Evolutionary conservation across 2,797 vertebrate species (phyloP).

Genomic region (Eleutherodactylus coqui): DNA sequence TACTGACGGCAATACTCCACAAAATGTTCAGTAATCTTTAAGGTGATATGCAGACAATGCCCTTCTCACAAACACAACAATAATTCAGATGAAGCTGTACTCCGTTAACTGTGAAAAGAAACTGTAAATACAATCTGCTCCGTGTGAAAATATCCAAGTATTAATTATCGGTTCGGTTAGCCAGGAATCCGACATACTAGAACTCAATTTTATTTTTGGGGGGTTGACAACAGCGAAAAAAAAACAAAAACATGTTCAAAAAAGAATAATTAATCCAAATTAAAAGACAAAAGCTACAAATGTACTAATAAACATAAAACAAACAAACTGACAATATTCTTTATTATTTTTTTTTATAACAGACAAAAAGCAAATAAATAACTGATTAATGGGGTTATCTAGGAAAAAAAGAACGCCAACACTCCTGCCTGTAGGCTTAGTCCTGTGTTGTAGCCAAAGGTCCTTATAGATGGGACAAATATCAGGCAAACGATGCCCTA

Average conservation of each 20-base stretch:
- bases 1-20: background rate
- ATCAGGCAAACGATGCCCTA: too few relatives aligned
- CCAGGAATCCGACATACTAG: conserved; percentile 70
- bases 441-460: too few relatives aligned
- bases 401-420: background rate
- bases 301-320: background rate
- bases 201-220: conserved; percentile 62
- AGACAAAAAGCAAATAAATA: background rate
- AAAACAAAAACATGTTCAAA: conserved; percentile 7
- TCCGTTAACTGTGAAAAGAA: conserved; percentile 58
- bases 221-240: conserved; percentile 28
- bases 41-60: conserved; percentile 22
- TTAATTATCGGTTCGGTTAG: conserved; percentile 68
- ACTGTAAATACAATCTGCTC: conserved; percentile 68
- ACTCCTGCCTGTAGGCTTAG: too few relatives aligned
- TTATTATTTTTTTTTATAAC: background rate
- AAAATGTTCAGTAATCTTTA: background rate
- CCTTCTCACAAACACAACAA: conserved; percentile 37
- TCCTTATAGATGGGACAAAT: too few relatives aligned
- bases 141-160: conserved; percentile 61
- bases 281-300: background rate
- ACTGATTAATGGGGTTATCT: background rate
- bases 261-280: background rate
- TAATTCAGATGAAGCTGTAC: conserved; percentile 38
- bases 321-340: background rate